phyloP scores from a whole-genome alignment of 2,888 invertebrate species.

The Schizotus pectinicornis region DNA sequence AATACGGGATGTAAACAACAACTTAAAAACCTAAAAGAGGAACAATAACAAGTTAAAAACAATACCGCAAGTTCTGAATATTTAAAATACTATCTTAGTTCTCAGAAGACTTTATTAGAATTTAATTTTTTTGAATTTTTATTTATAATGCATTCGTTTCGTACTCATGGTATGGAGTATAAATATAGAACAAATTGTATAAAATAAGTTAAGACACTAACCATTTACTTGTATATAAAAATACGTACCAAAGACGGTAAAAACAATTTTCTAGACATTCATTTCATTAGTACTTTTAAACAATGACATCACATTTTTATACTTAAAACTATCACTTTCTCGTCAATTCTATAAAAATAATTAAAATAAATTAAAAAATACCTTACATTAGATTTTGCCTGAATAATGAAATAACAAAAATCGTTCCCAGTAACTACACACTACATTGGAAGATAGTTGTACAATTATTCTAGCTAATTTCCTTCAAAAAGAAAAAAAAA shows the following conservation, averaged over 20 bases:
- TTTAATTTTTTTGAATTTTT: constrained; percentile 7
- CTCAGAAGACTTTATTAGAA: too few species aligned
- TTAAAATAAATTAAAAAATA: constrained; percentile 12
- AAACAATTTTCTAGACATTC: constrained; percentile 19
- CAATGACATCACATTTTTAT: constrained; percentile 21
- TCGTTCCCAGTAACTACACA: constrained; percentile 15
- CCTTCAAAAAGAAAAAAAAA: constrained; percentile 5
- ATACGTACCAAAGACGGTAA: constrained; percentile 20
- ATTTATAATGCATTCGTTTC: constrained; percentile 13
- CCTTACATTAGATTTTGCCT: constrained; percentile 5
- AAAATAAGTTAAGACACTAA: constrained; percentile 22
- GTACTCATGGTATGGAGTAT: constrained; percentile 16
- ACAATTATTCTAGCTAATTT: background rate
- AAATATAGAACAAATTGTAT: constrained; percentile 27
- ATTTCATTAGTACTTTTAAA: constrained; percentile 14
- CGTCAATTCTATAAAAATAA: constrained; percentile 19
- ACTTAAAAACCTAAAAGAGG: too few species aligned
- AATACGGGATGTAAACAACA: too few species aligned
- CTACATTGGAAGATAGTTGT: constrained; percentile 15
- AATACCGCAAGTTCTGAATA: too few species aligned
- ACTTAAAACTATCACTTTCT: constrained; percentile 21
- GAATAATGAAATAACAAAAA: too few species aligned
- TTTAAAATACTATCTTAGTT: too few species aligned
- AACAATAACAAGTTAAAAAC: too few species aligned
- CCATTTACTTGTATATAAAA: constrained; percentile 19